A percentile compares a stretch with the other conserved stretches of the same genome.
Evolutionary conservation across 2,888 invertebrate species (phyloP).

Genomic region (Choreutis nemorana): DNA sequence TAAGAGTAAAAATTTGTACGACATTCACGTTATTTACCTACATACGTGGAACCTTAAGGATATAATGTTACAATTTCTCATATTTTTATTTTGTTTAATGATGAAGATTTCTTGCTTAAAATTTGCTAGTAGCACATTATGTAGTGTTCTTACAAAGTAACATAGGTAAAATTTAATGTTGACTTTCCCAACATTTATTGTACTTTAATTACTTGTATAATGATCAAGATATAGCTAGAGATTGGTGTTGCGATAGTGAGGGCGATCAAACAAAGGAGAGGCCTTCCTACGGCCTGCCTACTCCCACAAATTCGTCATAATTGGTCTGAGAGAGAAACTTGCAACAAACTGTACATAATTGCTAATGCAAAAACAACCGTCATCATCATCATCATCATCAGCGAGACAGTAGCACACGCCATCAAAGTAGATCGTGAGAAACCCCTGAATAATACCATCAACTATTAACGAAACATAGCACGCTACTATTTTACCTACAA

Average conservation of each 20-base stretch:
- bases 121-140: too few species aligned
- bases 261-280: constrained; percentile 43
- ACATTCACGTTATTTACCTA: too few species aligned
- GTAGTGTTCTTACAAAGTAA: background rate
- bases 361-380: constrained; percentile 56
- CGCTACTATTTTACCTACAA: constrained; percentile 41
- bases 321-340: constrained; percentile 53
- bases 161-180: background rate
- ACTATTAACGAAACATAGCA: constrained; percentile 44
- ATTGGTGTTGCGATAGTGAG: constrained; percentile 39
- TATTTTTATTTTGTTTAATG: too few species aligned
- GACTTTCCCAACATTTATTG: constrained; percentile 28
- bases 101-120: too few species aligned
- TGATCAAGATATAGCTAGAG: constrained; percentile 32
- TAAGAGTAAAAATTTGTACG: too few species aligned
- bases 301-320: constrained; percentile 55
- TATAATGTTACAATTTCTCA: too few species aligned
- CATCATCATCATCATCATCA: constrained; percentile 52
- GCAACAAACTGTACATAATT: constrained; percentile 57
- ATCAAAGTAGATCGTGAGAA: constrained; percentile 60
- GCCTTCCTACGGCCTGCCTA: constrained; percentile 30
- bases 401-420: constrained; percentile 51
- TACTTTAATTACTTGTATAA: constrained; percentile 30
- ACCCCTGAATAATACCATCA: constrained; percentile 32
- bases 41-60: too few species aligned